Conservation (phyloP, 2,797 vertebrate species). For the Anguilla pacifica region DNA sequence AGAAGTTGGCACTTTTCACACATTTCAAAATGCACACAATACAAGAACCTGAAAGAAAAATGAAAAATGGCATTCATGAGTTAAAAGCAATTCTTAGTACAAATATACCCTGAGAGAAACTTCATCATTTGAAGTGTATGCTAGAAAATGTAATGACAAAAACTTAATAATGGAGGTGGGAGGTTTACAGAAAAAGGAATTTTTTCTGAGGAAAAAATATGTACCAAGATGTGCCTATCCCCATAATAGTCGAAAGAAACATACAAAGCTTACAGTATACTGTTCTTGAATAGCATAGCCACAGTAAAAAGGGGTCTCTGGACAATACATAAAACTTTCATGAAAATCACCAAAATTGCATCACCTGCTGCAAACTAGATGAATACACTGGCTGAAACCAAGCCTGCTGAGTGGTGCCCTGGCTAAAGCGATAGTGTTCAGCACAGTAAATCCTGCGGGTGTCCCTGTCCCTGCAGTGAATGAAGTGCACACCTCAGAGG, state of each 20-base stretch:
- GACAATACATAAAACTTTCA: neutral
- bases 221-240: neutral
- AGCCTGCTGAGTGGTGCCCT: neutral
- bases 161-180: neutral
- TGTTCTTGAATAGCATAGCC: neutral
- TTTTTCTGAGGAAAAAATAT: neutral
- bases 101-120: neutral
- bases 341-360: neutral
- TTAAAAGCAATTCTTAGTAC: neutral
- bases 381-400: neutral
- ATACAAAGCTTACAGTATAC: neutral
- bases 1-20: neutral
- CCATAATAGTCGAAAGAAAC: neutral
- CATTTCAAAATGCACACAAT: neutral
- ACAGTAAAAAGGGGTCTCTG: neutral
- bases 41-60: neutral
- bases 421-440: neutral
- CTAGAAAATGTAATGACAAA: neutral
- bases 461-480: neutral
- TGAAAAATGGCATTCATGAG: conserved; percentile 4
- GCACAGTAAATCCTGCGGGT: neutral
- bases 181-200: neutral
- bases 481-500: neutral
- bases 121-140: neutral
- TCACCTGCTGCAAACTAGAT: neutral